phyloP scores from a whole-genome alignment of 2,888 invertebrate species.

The Hemistola chrysoprasaria region DNA sequence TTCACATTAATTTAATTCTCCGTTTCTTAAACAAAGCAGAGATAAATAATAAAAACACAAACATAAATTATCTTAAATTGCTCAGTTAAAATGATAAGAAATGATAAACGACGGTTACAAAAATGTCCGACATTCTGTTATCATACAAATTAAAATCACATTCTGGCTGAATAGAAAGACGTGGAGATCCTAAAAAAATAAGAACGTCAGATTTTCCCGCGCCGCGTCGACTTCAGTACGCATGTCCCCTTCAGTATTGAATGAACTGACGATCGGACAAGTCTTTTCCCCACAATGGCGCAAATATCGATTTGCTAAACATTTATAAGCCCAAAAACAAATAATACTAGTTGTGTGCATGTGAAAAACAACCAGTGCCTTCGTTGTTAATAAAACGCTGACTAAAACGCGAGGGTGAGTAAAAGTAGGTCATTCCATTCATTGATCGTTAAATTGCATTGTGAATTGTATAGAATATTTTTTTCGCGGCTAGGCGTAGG shows the following conservation, averaged over 20 bases:
- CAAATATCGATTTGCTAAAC: slow-evolving; percentile 69
- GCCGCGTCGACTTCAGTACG: slow-evolving; percentile 52
- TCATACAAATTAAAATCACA: slow-evolving; percentile 15
- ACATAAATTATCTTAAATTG: too few species aligned
- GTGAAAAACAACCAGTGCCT: slow-evolving; percentile 34
- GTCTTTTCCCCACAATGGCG: slow-evolving; percentile 49
- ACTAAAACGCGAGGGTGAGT: slow-evolving; percentile 11
- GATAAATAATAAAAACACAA: too few species aligned
- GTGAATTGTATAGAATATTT: slow-evolving; percentile 17
- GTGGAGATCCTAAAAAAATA: slow-evolving; percentile 41
- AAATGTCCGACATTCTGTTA: not conserved
- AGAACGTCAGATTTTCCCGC: slow-evolving; percentile 71
- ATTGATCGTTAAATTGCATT: slow-evolving; percentile 21
- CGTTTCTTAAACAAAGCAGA: too few species aligned
- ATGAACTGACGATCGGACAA: slow-evolving; percentile 52
- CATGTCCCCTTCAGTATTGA: slow-evolving; percentile 72
- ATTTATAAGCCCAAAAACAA: slow-evolving; percentile 54
- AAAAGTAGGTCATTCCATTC: slow-evolving; percentile 10
- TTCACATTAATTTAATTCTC: too few species aligned
- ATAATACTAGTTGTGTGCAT: slow-evolving; percentile 53
- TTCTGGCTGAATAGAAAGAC: slow-evolving; percentile 31
- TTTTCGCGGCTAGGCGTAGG: slow-evolving; percentile 37
- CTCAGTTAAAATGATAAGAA: too few species aligned
- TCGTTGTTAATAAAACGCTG: slow-evolving; percentile 14
- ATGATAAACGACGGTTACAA: too few species aligned